Conservation (phyloP, 2,888 invertebrate species). For the Pollenia labialis region DNA sequence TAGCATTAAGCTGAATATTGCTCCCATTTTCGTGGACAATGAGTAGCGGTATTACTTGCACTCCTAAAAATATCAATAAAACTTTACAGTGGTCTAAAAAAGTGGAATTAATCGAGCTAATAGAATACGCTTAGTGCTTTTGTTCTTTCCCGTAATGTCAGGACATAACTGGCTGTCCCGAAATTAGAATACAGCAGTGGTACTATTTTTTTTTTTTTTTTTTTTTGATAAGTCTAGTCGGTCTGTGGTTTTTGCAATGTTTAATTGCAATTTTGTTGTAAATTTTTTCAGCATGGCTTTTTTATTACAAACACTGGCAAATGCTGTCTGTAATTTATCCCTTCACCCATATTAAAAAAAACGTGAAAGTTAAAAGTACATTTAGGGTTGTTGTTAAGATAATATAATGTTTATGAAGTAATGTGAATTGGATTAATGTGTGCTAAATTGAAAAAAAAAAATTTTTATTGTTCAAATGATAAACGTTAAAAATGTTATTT, state of each 20-base stretch:
- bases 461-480: constrained; percentile 15
- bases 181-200: no score
- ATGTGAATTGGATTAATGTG: constrained; percentile 27
- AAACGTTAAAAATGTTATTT: constrained; percentile 36
- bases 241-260: constrained; percentile 78
- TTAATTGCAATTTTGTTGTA: constrained; percentile 78
- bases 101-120: neutral
- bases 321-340: neutral
- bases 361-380: constrained; percentile 10
- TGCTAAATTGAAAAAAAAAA: neutral
- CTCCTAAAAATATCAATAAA: no score
- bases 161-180: no score
- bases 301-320: neutral
- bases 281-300: neutral
- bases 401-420: constrained; percentile 51
- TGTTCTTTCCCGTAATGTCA: no score
- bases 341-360: neutral
- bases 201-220: neutral
- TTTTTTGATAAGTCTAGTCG: constrained; percentile 1
- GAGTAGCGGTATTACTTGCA: no score
- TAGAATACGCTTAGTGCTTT: no score
- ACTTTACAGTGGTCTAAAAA: neutral
- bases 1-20: no score
- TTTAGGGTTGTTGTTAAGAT: constrained; percentile 37
- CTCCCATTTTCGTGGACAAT: no score